Conservation (phyloP, 1,140 invertebrate species). For the Cyphomyrmex costatus region DNA sequence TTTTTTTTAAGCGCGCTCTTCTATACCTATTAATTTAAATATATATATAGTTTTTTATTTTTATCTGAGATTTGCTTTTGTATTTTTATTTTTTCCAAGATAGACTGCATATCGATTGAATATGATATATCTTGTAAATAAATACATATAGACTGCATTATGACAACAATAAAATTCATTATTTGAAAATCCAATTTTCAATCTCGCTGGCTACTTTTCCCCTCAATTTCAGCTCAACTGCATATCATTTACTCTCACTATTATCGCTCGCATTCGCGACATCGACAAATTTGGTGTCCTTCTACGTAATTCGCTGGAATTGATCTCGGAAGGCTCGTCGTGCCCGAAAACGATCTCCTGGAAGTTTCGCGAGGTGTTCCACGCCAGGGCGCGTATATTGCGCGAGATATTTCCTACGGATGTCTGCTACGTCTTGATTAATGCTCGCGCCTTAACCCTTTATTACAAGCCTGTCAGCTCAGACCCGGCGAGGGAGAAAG, state of each 20-base stretch:
- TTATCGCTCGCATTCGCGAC: not conserved
- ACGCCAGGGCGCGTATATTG: constrained; percentile 17
- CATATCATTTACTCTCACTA: not conserved
- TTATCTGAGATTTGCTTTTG: not conserved
- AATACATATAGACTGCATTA: not conserved
- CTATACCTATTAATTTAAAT: not conserved
- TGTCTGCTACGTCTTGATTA: constrained; percentile 58
- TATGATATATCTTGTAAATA: not conserved
- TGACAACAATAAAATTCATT: not conserved
- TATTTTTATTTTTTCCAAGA: not conserved
- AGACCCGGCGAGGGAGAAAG: not conserved
- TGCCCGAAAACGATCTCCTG: constrained; percentile 35
- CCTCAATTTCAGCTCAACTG: not conserved
- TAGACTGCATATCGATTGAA: not conserved
- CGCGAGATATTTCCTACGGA: constrained; percentile 50
- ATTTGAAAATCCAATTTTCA: not conserved
- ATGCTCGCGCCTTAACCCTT: constrained; percentile 55
- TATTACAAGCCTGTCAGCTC: constrained; percentile 59
- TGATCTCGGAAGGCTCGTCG: constrained; percentile 19
- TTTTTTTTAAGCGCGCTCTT: too few species aligned
- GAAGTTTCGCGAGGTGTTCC: constrained; percentile 43
- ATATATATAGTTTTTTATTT: too few species aligned
- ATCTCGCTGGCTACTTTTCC: not conserved
- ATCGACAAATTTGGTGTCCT: constrained; percentile 32
- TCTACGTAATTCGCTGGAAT: constrained; percentile 2